A percentile compares a stretch with the other conserved stretches of the same genome.
These are phyloP conservation scores for Parotocinclus haroldoi DNA, from an alignment of 2,797 vertebrate genomes.

Conservation along the genomic window DNA sequence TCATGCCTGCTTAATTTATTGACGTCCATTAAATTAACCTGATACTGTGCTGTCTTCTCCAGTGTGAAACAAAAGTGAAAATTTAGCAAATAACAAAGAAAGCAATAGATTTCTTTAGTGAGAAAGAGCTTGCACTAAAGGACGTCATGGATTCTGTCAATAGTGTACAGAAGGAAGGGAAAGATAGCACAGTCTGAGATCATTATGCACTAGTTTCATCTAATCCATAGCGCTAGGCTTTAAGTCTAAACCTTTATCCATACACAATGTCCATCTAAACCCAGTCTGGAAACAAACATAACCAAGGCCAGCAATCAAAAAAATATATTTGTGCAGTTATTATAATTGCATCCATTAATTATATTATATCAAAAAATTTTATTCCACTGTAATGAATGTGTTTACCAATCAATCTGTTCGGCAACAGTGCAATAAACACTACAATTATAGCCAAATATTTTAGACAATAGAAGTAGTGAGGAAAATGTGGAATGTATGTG, in stretches of 20 bases:
- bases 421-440: no score
- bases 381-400: no score
- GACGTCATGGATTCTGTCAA: conserved; percentile 25
- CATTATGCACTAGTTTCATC: background rate
- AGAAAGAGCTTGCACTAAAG: conserved; percentile 22
- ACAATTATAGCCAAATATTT: no score
- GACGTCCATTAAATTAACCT: conserved; percentile 63
- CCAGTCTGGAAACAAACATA: no score
- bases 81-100: conserved; percentile 34
- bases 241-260: no score
- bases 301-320: background rate
- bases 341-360: no score
- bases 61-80: conserved; percentile 30
- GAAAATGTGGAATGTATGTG: no score
- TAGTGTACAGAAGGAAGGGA: conserved; percentile 8
- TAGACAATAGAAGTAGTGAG: no score
- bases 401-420: no score
- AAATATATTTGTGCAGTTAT: no score
- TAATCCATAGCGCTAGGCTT: background rate
- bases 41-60: conserved; percentile 39
- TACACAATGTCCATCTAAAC: no score
- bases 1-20: conserved; percentile 60
- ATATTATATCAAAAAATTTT: no score
- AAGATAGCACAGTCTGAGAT: background rate
- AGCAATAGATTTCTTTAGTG: conserved; percentile 30